A percentile compares a stretch with the other conserved stretches of the same genome.
Evolutionary conservation across 1,140 invertebrate genomes (phyloP).

Genomic region (Nebria ingens): DNA sequence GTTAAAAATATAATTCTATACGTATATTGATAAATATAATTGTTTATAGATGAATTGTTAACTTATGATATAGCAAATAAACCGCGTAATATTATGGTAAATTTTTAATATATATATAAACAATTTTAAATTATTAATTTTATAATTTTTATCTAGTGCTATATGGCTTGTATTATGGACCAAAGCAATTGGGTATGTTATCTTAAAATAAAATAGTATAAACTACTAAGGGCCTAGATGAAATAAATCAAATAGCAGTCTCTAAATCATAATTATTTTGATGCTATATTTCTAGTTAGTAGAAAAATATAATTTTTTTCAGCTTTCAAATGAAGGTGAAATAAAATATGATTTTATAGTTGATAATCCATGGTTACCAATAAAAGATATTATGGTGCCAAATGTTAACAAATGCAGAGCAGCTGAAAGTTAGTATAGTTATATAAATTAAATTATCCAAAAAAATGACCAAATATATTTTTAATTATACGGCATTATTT

Average conservation of each 20-base stretch:
- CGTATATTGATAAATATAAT: not conserved
- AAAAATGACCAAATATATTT: not conserved
- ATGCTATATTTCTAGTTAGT: not conserved
- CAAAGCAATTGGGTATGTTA: constrained; percentile 23
- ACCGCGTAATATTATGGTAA: constrained; percentile 20
- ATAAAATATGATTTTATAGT: constrained; percentile 23
- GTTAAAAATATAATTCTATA: not conserved
- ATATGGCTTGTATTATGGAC: constrained; percentile 25
- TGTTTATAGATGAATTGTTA: constrained; percentile 20
- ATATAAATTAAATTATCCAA: too few relatives aligned
- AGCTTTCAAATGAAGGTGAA: constrained; percentile 20
- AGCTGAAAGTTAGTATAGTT: constrained; percentile 21
- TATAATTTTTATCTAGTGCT: constrained; percentile 21
- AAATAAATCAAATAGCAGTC: too few relatives aligned
- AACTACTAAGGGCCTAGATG: too few relatives aligned
- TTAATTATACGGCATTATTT: too few relatives aligned
- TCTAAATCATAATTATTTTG: too few relatives aligned
- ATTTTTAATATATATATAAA: constrained; percentile 4
- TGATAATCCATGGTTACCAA: constrained; percentile 16
- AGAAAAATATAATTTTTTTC: constrained; percentile 6
- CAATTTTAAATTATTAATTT: not conserved
- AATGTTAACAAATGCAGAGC: constrained; percentile 21
- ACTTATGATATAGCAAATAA: constrained; percentile 20
- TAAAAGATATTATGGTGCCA: constrained; percentile 19
- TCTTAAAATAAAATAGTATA: constrained; percentile 6